Evolutionary conservation across 1,140 invertebrate species (phyloP), one percentile per base, ranked within the genome.

Genomic region (Vanessa tameamea): DNA sequence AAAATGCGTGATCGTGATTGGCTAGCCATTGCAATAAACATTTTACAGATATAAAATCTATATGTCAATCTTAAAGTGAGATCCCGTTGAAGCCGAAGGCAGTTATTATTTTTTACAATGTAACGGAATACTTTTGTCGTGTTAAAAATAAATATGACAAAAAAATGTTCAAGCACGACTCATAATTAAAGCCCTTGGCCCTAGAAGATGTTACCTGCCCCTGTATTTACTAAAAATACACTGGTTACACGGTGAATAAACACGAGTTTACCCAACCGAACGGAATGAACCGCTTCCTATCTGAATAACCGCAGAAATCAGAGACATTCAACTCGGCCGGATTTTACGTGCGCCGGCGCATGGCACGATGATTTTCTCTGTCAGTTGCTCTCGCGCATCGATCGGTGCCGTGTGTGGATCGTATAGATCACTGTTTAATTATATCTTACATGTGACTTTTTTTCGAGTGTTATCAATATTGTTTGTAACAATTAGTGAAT

Each of bases 211-310:
- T 86, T 90, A 91, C 90, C 90, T 92, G 87, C 82, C 81, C 74
- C 83, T 86, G 80, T 87, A 82, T 87, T 85, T 85, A 85, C 88
- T 92, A 92, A 90, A 92, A 92, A 90, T 92, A 92, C 82, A 85
- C 83, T 78, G 75, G 81, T 83, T 85, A 81, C 82, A 88, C 82
- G 83, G 79, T 88, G 85, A 82, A 90, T 90, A 90, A 92, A 90
- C 88, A 90, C 63, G 68, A 43, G 23, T 23, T 48, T 57, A 85
- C 8, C 69, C 79, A 23, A 55, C 73, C 65, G 64, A 77, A 68
- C 83, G 75, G 66, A 79, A 76, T 26, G 14, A 16, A n/a, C 11
- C 43, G 43, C 31, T 23, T 66, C 23, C 23, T 23, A 13, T 47
- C 64, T 47, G 11, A 50, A 72, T 66, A 47, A 8, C 47, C 12